phyloP scores from a whole-genome alignment of 1,140 invertebrate species.

The Laupala kohalensis region DNA sequence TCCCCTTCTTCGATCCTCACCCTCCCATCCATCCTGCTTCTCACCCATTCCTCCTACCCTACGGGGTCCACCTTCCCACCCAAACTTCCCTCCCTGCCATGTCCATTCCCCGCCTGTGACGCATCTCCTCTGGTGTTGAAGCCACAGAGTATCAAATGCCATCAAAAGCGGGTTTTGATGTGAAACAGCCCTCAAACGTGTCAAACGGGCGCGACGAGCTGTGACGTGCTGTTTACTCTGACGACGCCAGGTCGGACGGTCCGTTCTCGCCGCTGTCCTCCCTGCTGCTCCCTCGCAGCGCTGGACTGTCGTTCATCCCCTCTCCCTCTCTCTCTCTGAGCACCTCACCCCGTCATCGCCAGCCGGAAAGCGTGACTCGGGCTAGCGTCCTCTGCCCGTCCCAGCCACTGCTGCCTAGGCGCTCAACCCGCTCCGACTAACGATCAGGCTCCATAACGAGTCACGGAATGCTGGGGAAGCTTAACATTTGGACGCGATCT shows the following conservation, averaged over 20 bases:
- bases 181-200: background rate
- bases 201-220: background rate
- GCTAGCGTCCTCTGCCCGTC: no score
- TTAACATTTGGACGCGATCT: background rate
- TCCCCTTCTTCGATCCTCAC: background rate
- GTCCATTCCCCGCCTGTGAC: no score
- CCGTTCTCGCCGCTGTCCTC: background rate
- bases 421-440: background rate
- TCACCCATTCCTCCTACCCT: no score
- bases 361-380: background rate
- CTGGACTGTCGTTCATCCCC: no score
- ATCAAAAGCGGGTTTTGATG: background rate
- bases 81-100: no score
- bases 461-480: background rate
- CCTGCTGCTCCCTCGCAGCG: no score
- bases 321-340: no score
- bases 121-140: no score
- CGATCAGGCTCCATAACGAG: background rate
- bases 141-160: background rate
- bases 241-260: background rate
- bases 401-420: no score
- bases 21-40: no score
- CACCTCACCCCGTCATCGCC: background rate
- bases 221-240: background rate
- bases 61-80: no score